Evolutionary conservation across 2,888 invertebrate species (phyloP), one percentile per base, ranked within the genome.

Genomic region (Conchocele bisecta): DNA sequence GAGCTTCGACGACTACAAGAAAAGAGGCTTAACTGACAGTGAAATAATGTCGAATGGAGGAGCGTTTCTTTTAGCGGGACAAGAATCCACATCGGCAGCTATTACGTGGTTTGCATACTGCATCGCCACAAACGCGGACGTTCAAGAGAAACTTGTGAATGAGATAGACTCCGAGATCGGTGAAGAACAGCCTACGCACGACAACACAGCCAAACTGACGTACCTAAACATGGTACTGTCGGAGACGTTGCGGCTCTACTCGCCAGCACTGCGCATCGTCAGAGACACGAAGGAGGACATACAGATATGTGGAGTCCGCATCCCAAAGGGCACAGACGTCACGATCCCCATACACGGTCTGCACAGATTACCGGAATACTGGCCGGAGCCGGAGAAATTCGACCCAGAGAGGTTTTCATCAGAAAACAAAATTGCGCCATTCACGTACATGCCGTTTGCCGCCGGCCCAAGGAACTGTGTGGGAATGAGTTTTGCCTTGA

Each of bases 31-130:
- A 46, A 80, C 76, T 4, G 75, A 81, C 13, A 65, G 75, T 51
- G 88, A 87, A 46, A 83, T 88, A 11, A 73, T 83, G n/a, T 74
- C 83, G 1, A 86, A 87, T 68, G 74, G 81, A 24, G 61, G 91
- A 78, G 89, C 92, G 1, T 92, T 93, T 75, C 82, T 92, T 51
- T 78, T 92, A 29, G 92, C 91, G 24, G 93, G 92, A 0, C 93
- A 92, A 72, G 93, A 93, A 78, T 93, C 93, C 0, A 92, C 92
- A 0, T 90, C 92, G 2, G 90, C 91, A 9, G 86, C 92, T 6
- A 77, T 93, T 35, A 88, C 89, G 2, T 92, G 91, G 81, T 84
- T 88, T 7, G 80, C 90, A 11, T 92, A 91, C 75, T 83, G 89
- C 7, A 83, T 93, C 17, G 91, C 92, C 20, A 88, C 86, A 22